Percentiles rank a stretch among this genome's conserved stretches.
Conservation (phyloP, 2,113 vertebrate genomes). For the Myotis davidii region DNA sequence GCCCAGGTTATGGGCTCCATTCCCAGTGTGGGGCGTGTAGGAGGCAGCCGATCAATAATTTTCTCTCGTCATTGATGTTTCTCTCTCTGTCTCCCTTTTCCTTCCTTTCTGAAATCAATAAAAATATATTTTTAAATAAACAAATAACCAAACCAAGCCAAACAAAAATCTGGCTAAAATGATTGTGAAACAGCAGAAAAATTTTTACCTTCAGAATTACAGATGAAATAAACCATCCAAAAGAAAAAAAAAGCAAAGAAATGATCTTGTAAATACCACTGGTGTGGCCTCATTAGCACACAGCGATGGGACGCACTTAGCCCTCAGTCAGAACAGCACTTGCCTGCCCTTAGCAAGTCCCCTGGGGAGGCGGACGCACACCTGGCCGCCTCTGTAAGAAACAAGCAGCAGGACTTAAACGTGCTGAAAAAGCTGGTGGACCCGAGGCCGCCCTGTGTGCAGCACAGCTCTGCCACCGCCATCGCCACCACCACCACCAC, state of each 20-base stretch:
- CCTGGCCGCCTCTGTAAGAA: neutral
- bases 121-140: no score
- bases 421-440: neutral
- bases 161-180: neutral
- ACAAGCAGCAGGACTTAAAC: neutral
- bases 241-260: neutral
- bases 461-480: no score
- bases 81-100: no score
- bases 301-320: neutral
- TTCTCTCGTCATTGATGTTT: no score
- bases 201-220: neutral
- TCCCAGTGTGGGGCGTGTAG: no score
- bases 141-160: neutral
- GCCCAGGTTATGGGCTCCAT: no score
- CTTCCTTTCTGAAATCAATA: neutral
- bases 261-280: neutral
- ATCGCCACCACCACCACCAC: no score
- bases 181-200: neutral
- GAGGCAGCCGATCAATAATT: no score
- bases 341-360: no score
- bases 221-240: constrained; percentile 21
- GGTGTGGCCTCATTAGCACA: neutral
- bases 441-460: fast-evolving
- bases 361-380: neutral
- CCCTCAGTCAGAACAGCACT: neutral